These are phyloP conservation scores for Vidua chalybeata DNA, from an alignment of 2,113 vertebrate genomes.

Conservation along the genomic window DNA sequence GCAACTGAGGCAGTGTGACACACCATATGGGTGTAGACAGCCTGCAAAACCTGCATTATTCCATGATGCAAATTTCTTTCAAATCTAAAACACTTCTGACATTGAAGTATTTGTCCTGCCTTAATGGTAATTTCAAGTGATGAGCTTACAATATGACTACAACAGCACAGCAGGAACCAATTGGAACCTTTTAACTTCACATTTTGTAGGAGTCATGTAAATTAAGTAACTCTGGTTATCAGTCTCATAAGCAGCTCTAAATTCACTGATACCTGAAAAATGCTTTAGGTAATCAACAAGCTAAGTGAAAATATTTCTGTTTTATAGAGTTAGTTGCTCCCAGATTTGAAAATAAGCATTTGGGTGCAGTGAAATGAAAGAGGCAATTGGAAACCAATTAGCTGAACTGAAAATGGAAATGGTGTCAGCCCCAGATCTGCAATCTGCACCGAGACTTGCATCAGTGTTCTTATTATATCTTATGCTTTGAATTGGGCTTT, in stretches of 20 bases:
- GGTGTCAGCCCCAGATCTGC: conserved; percentile 15
- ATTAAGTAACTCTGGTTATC: background rate
- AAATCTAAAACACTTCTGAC: background rate
- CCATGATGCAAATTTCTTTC: background rate
- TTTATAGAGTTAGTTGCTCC: background rate
- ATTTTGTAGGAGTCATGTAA: background rate
- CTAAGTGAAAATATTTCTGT: conserved; percentile 14
- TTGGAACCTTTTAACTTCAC: background rate
- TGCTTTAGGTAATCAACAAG: conserved; percentile 10
- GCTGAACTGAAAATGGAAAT: conserved; percentile 24
- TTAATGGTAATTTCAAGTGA: background rate
- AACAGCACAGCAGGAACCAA: background rate
- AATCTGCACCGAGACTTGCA: background rate
- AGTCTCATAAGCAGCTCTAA: background rate
- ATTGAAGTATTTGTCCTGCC: background rate
- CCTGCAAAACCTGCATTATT: background rate
- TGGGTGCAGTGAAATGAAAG: background rate
- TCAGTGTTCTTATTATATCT: background rate
- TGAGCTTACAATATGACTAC: background rate
- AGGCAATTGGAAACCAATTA: conserved; percentile 46
- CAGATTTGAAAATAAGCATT: conserved; percentile 39
- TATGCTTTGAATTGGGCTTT: background rate
- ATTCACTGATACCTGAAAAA: background rate
- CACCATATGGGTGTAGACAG: background rate
- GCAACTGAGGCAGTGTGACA: background rate